A percentile compares a stretch with the other conserved stretches of the same genome.
Evolutionary conservation across 2,797 vertebrate species (phyloP).

Genomic region (Trematomus bernacchii): DNA sequence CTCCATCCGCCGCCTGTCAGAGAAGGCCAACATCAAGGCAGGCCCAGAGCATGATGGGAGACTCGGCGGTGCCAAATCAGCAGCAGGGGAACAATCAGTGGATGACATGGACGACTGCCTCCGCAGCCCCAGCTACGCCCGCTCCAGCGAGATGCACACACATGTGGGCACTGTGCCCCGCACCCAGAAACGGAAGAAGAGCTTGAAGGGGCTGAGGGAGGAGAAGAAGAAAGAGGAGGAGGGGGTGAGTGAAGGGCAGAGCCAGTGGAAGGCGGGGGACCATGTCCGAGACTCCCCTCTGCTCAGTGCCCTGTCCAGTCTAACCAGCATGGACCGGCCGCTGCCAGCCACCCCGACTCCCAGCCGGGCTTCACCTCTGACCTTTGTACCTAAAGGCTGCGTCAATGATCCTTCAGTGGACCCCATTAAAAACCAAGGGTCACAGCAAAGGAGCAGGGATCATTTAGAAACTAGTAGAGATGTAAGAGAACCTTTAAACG

Average conservation of each 20-base stretch:
- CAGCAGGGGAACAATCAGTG: slow-evolving; percentile 63
- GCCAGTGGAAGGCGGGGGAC: slow-evolving; percentile 48
- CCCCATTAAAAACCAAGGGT: not conserved
- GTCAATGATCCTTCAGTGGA: not conserved
- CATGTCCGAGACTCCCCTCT: slow-evolving; percentile 74
- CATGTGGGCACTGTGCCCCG: slow-evolving; percentile 93
- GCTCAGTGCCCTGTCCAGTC: slow-evolving; percentile 67
- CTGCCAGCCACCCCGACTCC: slow-evolving; percentile 30
- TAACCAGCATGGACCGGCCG: slow-evolving; percentile 32
- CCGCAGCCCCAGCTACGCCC: slow-evolving; percentile 81
- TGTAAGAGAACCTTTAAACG: not conserved
- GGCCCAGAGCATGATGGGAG: slow-evolving; percentile 43
- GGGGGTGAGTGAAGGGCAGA: slow-evolving; percentile 25
- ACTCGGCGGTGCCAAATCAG: not conserved
- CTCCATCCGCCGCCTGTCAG: slow-evolving; percentile 62
- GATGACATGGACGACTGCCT: slow-evolving; percentile 85
- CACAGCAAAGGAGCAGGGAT: not conserved
- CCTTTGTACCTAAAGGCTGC: slow-evolving; percentile 33
- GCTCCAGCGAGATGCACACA: slow-evolving; percentile 90
- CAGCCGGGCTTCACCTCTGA: slow-evolving; percentile 51
- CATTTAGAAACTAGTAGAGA: not conserved
- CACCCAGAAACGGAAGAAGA: slow-evolving; percentile 54
- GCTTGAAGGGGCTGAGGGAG: slow-evolving; percentile 41
- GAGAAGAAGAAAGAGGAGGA: slow-evolving; percentile 22
- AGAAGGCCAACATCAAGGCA: slow-evolving; percentile 30